Evolutionary conservation across 2,113 vertebrate species (phyloP).

Genomic region (Isurus oxyrinchus): DNA sequence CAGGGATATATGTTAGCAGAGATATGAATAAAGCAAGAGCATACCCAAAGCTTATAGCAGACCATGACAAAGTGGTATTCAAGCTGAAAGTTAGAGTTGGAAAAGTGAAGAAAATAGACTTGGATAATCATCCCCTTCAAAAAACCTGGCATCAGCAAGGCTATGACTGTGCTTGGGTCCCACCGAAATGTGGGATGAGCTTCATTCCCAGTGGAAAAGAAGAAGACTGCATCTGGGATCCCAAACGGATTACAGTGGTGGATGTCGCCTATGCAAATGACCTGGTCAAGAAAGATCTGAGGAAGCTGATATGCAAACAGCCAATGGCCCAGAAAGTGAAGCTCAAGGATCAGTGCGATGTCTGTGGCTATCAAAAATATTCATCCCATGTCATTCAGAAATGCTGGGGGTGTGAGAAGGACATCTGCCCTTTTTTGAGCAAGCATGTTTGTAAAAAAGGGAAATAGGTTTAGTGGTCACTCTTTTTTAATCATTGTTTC

Average conservation of each 20-base stretch:
- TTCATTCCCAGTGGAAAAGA: slow-evolving; percentile 47
- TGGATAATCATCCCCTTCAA: background rate
- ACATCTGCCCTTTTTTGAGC: background rate
- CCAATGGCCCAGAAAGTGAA: background rate
- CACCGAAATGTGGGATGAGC: slow-evolving; percentile 36
- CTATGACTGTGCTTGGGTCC: slow-evolving; percentile 50
- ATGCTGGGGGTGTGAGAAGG: background rate
- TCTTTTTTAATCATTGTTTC: background rate
- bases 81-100: slow-evolving; percentile 46
- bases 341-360: slow-evolving; percentile 36
- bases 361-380: slow-evolving; percentile 39
- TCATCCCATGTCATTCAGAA: slow-evolving; percentile 32
- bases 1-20: slow-evolving; percentile 49
- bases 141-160: slow-evolving; percentile 46
- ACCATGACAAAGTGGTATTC: slow-evolving; percentile 45
- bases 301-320: slow-evolving; percentile 43
- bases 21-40: slow-evolving; percentile 45
- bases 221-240: slow-evolving; percentile 49
- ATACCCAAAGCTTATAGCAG: slow-evolving; percentile 33
- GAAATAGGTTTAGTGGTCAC: background rate
- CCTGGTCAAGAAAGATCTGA: slow-evolving; percentile 40
- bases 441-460: background rate
- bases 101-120: slow-evolving; percentile 47
- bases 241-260: slow-evolving; percentile 44
- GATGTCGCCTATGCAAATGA: slow-evolving; percentile 43